These are phyloP conservation scores for Resseliella maxima DNA, from an alignment of 2,888 invertebrate species.

Conservation along the genomic window DNA sequence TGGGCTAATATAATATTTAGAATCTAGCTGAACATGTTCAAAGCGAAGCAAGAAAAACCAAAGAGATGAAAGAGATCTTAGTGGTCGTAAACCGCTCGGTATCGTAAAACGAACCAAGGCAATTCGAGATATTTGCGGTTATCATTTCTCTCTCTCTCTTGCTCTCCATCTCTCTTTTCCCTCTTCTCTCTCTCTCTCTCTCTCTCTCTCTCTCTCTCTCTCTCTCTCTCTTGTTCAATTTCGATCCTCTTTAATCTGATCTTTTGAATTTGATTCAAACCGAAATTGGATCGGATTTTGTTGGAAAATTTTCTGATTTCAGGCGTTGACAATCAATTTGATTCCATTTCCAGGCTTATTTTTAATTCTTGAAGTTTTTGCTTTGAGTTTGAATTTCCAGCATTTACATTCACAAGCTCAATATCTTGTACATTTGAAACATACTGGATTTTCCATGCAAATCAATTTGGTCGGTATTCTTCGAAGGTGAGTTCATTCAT, in stretches of 20 bases:
- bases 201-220: too few relatives aligned
- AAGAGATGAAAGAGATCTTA: background rate
- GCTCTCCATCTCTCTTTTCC: too few relatives aligned
- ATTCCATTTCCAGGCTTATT: background rate
- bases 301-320: background rate
- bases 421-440: background rate
- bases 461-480: background rate
- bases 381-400: background rate
- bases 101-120: background rate
- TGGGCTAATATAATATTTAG: slow-evolving; percentile 4
- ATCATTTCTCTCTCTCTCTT: background rate
- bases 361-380: background rate
- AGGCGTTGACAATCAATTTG: slow-evolving; percentile 13
- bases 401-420: background rate
- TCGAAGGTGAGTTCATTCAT: background rate
- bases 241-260: too few relatives aligned
- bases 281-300: background rate
- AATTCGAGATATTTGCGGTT: background rate
- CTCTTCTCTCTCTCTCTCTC: too few relatives aligned
- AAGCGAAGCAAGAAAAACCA: background rate
- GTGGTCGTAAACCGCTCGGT: background rate
- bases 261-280: background rate
- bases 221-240: too few relatives aligned
- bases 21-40: background rate
- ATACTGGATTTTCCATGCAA: background rate